Evolutionary conservation across 2,888 invertebrate species (phyloP).

Genomic region (Acrobasis repandana): DNA sequence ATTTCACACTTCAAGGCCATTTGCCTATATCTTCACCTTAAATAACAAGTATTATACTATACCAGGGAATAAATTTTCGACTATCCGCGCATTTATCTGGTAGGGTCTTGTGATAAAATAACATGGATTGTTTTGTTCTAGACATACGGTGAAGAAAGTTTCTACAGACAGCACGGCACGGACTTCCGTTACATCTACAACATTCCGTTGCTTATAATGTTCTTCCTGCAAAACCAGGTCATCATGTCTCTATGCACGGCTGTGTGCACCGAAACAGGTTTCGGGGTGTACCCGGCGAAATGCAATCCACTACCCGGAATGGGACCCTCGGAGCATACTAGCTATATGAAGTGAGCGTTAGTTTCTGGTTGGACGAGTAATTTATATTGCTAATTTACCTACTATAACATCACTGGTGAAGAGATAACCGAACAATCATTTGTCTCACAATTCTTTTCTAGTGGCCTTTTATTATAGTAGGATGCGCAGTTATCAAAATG

Average conservation of each 20-base stretch:
- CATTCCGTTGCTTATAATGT: conserved; percentile 89
- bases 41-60: too few species aligned
- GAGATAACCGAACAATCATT: too few species aligned
- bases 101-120: neutral
- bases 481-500: too few species aligned
- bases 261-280: conserved; percentile 90
- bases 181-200: conserved; percentile 89
- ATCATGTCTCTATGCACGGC: conserved; percentile 91
- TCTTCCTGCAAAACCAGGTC: conserved; percentile 88
- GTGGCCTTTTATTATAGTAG: too few species aligned
- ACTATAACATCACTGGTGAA: too few species aligned
- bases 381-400: too few species aligned
- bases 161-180: conserved; percentile 83
- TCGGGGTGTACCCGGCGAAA: conserved; percentile 91
- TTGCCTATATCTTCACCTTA: too few species aligned
- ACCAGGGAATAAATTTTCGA: too few species aligned
- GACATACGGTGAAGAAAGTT: conserved; percentile 87
- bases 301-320: conserved; percentile 86
- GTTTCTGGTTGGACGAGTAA: conserved; percentile 26
- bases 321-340: conserved; percentile 87
- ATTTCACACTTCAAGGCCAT: too few species aligned
- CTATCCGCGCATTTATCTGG: too few species aligned
- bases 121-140: conserved; percentile 61
- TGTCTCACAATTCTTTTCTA: too few species aligned
- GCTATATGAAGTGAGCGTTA: conserved; percentile 55